Base-by-base conservation (phyloP, 2,888 invertebrate genomes). In the Microplitis deprimator region DNA sequence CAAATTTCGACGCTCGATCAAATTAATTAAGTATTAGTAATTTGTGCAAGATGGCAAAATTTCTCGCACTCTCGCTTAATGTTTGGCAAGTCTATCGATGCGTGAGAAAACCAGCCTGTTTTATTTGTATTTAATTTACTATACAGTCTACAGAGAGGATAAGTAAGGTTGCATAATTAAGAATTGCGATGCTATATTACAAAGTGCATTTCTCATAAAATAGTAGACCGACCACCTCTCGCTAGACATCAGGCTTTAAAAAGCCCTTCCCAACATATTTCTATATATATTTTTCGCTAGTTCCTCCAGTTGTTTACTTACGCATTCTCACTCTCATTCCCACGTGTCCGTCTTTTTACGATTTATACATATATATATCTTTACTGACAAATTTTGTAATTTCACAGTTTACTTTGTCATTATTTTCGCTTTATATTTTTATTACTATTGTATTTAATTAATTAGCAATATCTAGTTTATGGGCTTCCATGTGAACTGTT, bases 91-190 rank as follows among this genome's bases (percentile, higher is more conserved):
- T 59, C n/a, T 62, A 82, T 80, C 76, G 83, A 82, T 86, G 87
- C 87, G 87, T 87, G 87, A 87, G 87, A 87, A 87, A 86, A 84
- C 79, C 81, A 82, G n/a, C 20, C 8, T 16, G 40, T 72, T 65
- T 50, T 50, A 50, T 50, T 50, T 50, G 50, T 50, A 50, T 8
- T 50, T 50, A 50, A 50, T 41, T 6, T 7, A 41, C 29, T 29
- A 61, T 60, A 74, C 70, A 78, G 73, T 62, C 76, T 78, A 80
- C 68, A 78, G 81, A 68, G 73, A 73, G 76, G 83, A 82, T 62
- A 61, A 68, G 81, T 80, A 83, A 82, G 80, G 84, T 87, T 87
- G 86, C 87, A 86, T 87, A 87, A 87, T 87, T 86, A 87, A 79
- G 84, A 83, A 86, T 87, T 85, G 85, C 87, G 82, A 85, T 85